Conservation (phyloP, 1,140 invertebrate genomes). For the Phenacoccus solenopsis region DNA sequence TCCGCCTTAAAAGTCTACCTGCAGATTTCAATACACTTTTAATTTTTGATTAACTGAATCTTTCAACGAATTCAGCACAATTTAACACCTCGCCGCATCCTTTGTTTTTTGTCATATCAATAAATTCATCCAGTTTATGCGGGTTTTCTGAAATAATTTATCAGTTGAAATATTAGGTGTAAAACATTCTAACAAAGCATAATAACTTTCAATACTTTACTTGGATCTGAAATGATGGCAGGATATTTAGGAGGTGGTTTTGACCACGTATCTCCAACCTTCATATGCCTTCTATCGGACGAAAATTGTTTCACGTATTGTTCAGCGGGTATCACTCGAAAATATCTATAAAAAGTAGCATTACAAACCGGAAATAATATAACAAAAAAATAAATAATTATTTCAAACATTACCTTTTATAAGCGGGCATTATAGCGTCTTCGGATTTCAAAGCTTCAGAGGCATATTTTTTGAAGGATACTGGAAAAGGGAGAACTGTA, state of each 20-base stretch:
- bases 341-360: conserved; percentile 16
- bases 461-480: conserved; percentile 6
- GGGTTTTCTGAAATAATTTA: not conserved
- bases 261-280: not conserved
- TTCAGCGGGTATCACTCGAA: conserved; percentile 16
- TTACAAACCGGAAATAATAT: not conserved
- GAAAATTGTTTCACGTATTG: conserved; percentile 11
- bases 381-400: no score
- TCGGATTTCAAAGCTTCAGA: conserved; percentile 17
- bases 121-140: not conserved
- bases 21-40: not conserved
- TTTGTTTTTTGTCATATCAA: not conserved
- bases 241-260: conserved; percentile 20
- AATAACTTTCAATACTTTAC: not conserved
- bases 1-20: no score
- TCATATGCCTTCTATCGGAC: conserved; percentile 21
- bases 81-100: not conserved
- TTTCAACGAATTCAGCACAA: not conserved
- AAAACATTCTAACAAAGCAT: no score
- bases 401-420: conserved; percentile 14
- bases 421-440: not conserved
- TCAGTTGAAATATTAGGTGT: no score
- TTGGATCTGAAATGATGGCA: conserved; percentile 12
- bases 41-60: not conserved
- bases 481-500: conserved; percentile 17